Percentiles rank a stretch among this genome's conserved stretches.
phyloP scores from a whole-genome alignment of 1,140 invertebrate genomes.

The Tachypleus tridentatus region DNA sequence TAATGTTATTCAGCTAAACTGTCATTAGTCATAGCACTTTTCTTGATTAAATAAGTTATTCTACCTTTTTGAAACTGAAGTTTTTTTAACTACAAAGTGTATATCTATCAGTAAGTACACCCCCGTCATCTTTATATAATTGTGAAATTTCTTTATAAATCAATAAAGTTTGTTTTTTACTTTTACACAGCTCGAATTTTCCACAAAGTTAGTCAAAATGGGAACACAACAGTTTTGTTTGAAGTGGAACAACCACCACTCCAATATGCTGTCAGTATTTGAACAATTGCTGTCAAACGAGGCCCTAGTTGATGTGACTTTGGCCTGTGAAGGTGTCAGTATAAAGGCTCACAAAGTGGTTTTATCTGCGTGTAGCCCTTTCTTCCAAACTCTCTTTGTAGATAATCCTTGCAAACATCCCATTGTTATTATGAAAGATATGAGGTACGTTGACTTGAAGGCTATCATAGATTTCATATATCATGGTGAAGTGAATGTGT shows the following conservation, averaged over 20 bases:
- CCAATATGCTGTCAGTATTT: conserved; percentile 80
- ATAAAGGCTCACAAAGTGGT: conserved; percentile 78
- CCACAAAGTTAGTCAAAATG: neutral
- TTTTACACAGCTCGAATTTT: too few species aligned
- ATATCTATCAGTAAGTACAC: too few species aligned
- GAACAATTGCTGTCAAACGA: conserved; percentile 79
- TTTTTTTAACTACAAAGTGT: too few species aligned
- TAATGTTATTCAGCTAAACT: too few species aligned
- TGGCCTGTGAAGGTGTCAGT: conserved; percentile 59
- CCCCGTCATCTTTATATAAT: too few species aligned
- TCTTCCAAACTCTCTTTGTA: conserved; percentile 68
- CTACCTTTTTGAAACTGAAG: too few species aligned
- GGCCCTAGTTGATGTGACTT: conserved; percentile 58
- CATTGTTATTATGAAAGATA: conserved; percentile 69
- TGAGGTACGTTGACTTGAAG: conserved; percentile 67
- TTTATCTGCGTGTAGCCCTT: conserved; percentile 72
- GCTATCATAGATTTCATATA: conserved; percentile 87
- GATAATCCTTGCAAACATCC: conserved; percentile 67
- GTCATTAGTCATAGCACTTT: too few species aligned
- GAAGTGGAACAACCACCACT: conserved; percentile 89
- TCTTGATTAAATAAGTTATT: too few species aligned
- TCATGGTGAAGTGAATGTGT: conserved; percentile 76
- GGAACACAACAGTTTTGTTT: conserved; percentile 72
- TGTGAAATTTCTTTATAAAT: too few species aligned
- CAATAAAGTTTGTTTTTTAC: too few species aligned